Evolutionary conservation across 2,797 vertebrate species (phyloP), one percentile per base, ranked within the genome.

Genomic region (Apogon talboti): DNA sequence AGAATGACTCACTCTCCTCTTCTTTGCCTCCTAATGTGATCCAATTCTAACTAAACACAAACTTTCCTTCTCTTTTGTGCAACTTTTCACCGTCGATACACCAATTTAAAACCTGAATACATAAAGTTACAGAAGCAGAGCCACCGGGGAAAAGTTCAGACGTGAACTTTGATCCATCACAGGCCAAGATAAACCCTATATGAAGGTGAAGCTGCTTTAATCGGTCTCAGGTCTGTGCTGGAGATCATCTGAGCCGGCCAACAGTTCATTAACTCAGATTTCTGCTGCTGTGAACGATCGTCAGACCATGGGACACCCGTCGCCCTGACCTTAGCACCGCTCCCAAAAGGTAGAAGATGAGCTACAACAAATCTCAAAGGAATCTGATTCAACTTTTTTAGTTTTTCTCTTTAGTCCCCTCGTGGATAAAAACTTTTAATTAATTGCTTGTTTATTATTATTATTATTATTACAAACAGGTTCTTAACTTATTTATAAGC

Each of bases 201-300:
- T 41, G 4, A 48, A 11, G 48, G 8, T 19, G 48, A 15, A 9
- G 48, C 21, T 64, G 24, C 35, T 53, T 15, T n/a, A 43, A 54
- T 33, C 41, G 21, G 3, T n/a, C 21, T 28, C 38, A 8, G 62
- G 19, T 16, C 49, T 11, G 40, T 1, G 13, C 44, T 3, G 28
- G 64, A 50, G 30, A 74, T 64, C 37, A 42, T n/a, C n/a, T n/a
- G 6, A 71, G 28, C 46, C 13, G 40, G 45, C 63, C 52, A 28
- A 18, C 64, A 42, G 14, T 64, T 75, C 72, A 72, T 83, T 81
- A 69, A 73, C 14, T 64, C 63, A 58, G 30, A 58, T 66, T 73
- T 64, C 53, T 61, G 73, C 63, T 54, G 66, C 52, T 55, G 51
- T 33, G 3, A 7, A 33, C 30, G 3, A 33, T 33, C 30, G 30